Evolutionary conservation across 2,888 invertebrate species (phyloP), one percentile per base, ranked within the genome.

Genomic region (Spodoptera littoralis): DNA sequence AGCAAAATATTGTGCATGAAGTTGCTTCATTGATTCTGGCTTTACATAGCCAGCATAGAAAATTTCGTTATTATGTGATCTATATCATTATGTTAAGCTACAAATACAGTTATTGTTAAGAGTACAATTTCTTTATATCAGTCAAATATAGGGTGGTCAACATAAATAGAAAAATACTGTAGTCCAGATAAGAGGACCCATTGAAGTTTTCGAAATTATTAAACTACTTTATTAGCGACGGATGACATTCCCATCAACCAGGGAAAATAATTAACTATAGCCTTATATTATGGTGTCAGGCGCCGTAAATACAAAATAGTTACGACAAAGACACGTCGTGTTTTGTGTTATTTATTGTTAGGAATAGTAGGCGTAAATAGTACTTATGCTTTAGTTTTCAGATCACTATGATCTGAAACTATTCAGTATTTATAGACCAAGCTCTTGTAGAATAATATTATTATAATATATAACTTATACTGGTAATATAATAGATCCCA

Each of bases 1-100:
- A 84, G 81, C 84, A 79, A 81, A 36, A 80, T 80, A 77, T 89
- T 90, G 91, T 91, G 90, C 90, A 85, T 85, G 65, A 83, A 75
- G 68, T 84, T 77, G 76, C 80, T 82, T 78, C 70, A 70, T 73
- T 64, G 62, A 70, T 74, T 70, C 64, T 69, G 79, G 74, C 77
- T 77, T 36, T 78, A 80, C 77, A 75, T 71, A 73, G 71, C 76
- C 71, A 73, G 72, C 79, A 71, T 64, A 70, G 49, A 69, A 64
- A 73, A 73, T 74, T 67, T 65, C 57, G 58, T 70, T 62, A 67
- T 50, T 66, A 27, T 27, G 6, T 52, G 24, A 77, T 62, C 50
- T 60, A 59, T 53, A 70, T 50, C 52, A 67, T 62, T 60, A 65
- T 50, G 52, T 63, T 65, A 55, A 71, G 63, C 60, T 58, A 62